Evolutionary conservation across 2,113 vertebrate species (phyloP), one percentile per base, ranked within the genome.

Genomic region (Hemicordylus capensis): DNA sequence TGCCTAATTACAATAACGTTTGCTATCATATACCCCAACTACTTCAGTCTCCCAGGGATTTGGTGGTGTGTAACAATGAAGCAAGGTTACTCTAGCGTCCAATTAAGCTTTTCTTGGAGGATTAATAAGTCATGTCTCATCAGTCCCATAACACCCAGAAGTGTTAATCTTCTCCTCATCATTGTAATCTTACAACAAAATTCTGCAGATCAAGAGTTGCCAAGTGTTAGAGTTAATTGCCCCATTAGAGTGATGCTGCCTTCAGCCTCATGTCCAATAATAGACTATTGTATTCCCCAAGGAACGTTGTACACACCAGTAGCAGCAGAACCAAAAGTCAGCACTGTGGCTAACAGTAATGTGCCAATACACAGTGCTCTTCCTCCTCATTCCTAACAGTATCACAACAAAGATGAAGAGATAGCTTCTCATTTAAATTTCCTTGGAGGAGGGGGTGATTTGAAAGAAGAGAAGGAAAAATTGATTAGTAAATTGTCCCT

Each of bases 81-180:
- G 92, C 81, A 94, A 91, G 85, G 89, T 91, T 75, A 82, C 90
- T 94, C 90, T 42, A 69, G 87, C 90, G 94, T 93, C 94, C 95
- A 96, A 95, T 97, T 96, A 96, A 92, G 93, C 76, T 93, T 95
- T 94, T 94, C 91, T 94, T 94, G 89, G 90, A 91, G 92, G 94
- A 96, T 96, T 96, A 94, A 93, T 94, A 96, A 95, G 85, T 95
- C 93, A 91, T 93, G 93, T 95, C 90, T 94, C 93, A 93, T 95
- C 94, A 96, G 88, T 84, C 76, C 51, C 78, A 61, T 46, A 80
- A 86, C 67, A 95, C 93, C 85, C 89, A 93, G 91, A 93, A 93
- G 92, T 95, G 90, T 93, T 97, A 94, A 94, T 96, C 94, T 95
- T 93, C 85, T 94, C 89, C 89, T 95, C 94, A 93, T 91, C 86